phyloP scores from a whole-genome alignment of 1,140 invertebrate species.

The Ceratina calcarata region DNA sequence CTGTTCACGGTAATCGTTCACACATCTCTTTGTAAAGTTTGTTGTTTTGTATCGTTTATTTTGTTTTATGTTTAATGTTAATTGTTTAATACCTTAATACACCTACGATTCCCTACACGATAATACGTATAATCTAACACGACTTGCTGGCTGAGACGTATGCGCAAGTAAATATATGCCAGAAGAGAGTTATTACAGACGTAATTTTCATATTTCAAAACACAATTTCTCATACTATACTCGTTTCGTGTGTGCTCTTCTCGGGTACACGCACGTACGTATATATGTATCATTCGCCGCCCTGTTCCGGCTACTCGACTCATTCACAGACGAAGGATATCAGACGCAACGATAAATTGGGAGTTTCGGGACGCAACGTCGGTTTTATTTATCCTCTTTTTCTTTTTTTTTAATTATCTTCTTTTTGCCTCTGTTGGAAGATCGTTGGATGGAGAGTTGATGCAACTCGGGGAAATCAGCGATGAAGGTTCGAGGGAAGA shows the following conservation, averaged over 20 bases:
- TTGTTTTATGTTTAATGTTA: conserved; percentile 57
- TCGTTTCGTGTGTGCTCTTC: conserved; percentile 62
- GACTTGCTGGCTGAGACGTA: conserved; percentile 63
- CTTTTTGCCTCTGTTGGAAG: not conserved
- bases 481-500: conserved; percentile 1
- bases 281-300: conserved; percentile 40
- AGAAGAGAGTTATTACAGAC: conserved; percentile 52
- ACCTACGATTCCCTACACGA: conserved; percentile 64
- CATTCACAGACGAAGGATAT: conserved; percentile 32
- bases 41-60: conserved; percentile 23
- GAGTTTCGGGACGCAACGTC: conserved; percentile 25
- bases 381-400: not conserved
- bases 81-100: conserved; percentile 56
- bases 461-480: conserved; percentile 19
- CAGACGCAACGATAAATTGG: conserved; percentile 36
- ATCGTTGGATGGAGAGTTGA: conserved; percentile 32
- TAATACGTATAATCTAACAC: conserved; percentile 67
- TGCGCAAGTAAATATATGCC: conserved; percentile 61
- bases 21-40: conserved; percentile 3
- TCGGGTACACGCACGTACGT: conserved; percentile 61
- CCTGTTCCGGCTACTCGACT: conserved; percentile 16
- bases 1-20: conserved; percentile 54
- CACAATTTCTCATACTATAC: conserved; percentile 51
- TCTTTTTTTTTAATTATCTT: no score
- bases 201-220: conserved; percentile 17